Conservation (phyloP, 1,140 invertebrate genomes). For the Ctenoplectra terminalis region DNA sequence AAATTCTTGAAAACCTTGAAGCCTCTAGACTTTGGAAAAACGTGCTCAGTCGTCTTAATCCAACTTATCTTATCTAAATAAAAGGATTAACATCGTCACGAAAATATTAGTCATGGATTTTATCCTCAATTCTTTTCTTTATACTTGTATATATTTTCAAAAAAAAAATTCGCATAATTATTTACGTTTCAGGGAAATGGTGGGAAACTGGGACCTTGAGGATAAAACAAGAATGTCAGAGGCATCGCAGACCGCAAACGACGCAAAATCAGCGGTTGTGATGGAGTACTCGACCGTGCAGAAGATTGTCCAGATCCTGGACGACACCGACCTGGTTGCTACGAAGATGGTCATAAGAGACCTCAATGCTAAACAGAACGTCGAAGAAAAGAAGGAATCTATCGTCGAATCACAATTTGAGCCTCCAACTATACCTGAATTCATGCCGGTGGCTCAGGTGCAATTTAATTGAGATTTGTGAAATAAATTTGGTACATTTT, state of each 20-base stretch:
- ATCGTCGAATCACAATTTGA: conserved; percentile 13
- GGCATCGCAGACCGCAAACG: conserved; percentile 52
- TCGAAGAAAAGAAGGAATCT: conserved; percentile 31
- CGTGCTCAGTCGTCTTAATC: too few relatives aligned
- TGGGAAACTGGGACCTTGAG: not conserved
- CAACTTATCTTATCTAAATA: too few relatives aligned
- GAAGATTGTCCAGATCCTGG: conserved; percentile 66
- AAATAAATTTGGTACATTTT: not conserved
- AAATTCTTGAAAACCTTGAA: too few relatives aligned
- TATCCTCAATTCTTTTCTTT: too few relatives aligned
- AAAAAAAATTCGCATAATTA: not conserved
- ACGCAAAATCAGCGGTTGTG: conserved; percentile 61
- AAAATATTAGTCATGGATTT: not conserved
- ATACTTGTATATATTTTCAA: not conserved
- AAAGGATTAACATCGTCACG: too few relatives aligned
- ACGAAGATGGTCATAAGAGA: conserved; percentile 41
- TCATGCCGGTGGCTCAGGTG: not conserved
- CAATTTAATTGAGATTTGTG: not conserved
- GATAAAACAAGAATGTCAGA: conserved; percentile 37
- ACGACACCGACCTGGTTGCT: conserved; percentile 45
- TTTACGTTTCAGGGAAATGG: not conserved
- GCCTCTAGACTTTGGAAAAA: too few relatives aligned
- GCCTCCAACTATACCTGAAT: not conserved
- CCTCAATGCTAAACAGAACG: conserved; percentile 2
- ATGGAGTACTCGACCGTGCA: conserved; percentile 72